A percentile compares a stretch with the other conserved stretches of the same genome.
phyloP scores from a whole-genome alignment of 1,140 invertebrate genomes.

The Trichonephila clavata region DNA sequence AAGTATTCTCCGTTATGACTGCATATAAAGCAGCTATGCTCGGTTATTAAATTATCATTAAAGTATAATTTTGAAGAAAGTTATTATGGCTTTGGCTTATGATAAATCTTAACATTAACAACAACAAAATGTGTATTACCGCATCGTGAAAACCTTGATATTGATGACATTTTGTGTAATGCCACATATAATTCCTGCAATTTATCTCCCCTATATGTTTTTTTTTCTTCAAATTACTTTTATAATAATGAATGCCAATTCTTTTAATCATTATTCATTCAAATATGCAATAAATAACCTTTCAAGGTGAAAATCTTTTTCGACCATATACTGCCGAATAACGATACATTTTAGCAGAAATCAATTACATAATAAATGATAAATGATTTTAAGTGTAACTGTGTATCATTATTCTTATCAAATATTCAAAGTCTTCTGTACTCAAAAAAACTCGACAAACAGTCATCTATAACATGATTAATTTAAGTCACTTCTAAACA shows the following conservation, averaged over 20 bases:
- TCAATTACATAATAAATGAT: slow-evolving; percentile 14
- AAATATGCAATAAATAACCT: neutral
- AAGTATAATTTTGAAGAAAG: too few species aligned
- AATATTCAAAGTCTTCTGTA: neutral
- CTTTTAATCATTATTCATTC: neutral
- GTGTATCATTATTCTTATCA: neutral
- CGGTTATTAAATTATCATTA: too few species aligned
- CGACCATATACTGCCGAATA: neutral
- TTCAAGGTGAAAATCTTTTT: neutral
- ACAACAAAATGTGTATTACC: too few species aligned
- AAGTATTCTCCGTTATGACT: too few species aligned
- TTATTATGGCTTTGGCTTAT: too few species aligned
- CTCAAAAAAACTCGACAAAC: neutral
- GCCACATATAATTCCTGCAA: too few species aligned
- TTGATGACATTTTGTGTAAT: too few species aligned
- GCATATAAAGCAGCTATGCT: too few species aligned
- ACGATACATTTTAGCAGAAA: neutral
- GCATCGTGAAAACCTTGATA: too few species aligned
- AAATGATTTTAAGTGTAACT: neutral
- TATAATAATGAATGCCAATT: neutral
- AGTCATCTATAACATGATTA: neutral
- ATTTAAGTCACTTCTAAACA: neutral
- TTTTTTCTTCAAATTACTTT: too few species aligned
- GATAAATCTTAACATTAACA: too few species aligned
- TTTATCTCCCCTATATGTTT: too few species aligned